These are phyloP conservation scores for Matsumurasca onukii DNA, from an alignment of 1,140 invertebrate species.

Conservation along the genomic window DNA sequence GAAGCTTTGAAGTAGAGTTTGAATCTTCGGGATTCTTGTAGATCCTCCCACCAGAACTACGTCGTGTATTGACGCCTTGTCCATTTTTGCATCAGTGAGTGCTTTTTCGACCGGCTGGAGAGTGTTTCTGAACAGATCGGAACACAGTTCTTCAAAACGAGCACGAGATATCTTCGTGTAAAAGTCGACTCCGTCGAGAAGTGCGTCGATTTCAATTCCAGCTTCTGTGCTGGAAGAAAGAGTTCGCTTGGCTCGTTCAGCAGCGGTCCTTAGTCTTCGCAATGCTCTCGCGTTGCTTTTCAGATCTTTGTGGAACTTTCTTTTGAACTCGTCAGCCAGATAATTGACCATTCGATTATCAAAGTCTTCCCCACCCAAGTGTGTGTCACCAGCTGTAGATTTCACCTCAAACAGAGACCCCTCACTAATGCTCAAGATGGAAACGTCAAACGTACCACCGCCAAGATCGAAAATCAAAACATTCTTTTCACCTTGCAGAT, in stretches of 20 bases:
- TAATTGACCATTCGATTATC: conserved; percentile 78
- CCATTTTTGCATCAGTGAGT: conserved; percentile 65
- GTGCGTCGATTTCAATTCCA: conserved; percentile 57
- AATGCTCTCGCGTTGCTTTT: conserved; percentile 52
- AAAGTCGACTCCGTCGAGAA: conserved; percentile 59
- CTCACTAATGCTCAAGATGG: conserved; percentile 78
- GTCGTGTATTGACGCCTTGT: conserved; percentile 64
- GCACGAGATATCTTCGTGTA: conserved; percentile 61
- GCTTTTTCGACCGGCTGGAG: conserved; percentile 65
- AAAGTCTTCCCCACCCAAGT: conserved; percentile 79
- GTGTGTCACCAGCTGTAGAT: conserved; percentile 75
- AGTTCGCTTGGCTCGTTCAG: conserved; percentile 60
- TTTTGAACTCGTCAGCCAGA: conserved; percentile 57
- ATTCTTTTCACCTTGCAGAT: conserved; percentile 52
- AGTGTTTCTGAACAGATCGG: conserved; percentile 60
- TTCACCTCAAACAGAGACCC: conserved; percentile 79
- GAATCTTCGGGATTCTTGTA: conserved; percentile 58
- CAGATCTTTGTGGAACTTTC: conserved; percentile 55
- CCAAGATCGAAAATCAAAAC: conserved; percentile 62
- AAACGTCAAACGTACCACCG: conserved; percentile 70
- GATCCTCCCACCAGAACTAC: conserved; percentile 71
- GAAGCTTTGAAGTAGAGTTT: conserved; percentile 56
- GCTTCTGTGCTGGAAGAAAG: conserved; percentile 59
- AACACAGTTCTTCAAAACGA: conserved; percentile 63
- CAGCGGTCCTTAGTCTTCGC: conserved; percentile 64